Conservation (phyloP, 53 echinoderm and acorn worm species). For the Patiria pectinifera region DNA sequence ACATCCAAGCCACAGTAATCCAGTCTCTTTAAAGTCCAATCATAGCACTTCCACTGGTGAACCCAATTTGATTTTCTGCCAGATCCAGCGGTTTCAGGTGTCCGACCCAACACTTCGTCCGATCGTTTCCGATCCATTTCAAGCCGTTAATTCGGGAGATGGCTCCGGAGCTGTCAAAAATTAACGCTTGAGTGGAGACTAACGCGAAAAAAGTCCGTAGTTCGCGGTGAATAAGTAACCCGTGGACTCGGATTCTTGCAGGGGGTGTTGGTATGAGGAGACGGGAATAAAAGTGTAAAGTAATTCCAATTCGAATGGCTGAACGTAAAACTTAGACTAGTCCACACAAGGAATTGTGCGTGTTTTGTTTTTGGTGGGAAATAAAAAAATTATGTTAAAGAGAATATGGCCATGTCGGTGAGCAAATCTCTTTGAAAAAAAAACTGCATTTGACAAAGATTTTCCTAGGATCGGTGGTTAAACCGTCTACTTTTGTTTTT, state of each 20-base stretch:
- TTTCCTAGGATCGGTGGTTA: too few relatives aligned
- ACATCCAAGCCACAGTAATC: background rate
- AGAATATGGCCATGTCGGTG: too few relatives aligned
- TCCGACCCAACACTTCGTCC: constrained; percentile 18
- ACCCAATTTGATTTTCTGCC: constrained; percentile 31
- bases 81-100: background rate
- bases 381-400: too few relatives aligned
- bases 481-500: too few relatives aligned
- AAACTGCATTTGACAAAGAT: too few relatives aligned
- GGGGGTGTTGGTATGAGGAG: background rate
- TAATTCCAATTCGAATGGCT: background rate
- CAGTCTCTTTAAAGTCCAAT: background rate
- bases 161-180: constrained; percentile 39
- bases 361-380: too few relatives aligned
- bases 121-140: constrained; percentile 18
- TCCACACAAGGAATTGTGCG: too few relatives aligned
- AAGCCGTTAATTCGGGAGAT: constrained; percentile 12
- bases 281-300: constrained; percentile 34
- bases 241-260: background rate
- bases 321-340: background rate
- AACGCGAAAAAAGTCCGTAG: constrained; percentile 20
- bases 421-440: too few relatives aligned
- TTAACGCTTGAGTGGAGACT: constrained; percentile 27
- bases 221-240: constrained; percentile 29
- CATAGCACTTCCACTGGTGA: background rate